These are phyloP conservation scores for Potamilus streckersoni DNA, from an alignment of 1,140 invertebrate genomes.

Conservation along the genomic window DNA sequence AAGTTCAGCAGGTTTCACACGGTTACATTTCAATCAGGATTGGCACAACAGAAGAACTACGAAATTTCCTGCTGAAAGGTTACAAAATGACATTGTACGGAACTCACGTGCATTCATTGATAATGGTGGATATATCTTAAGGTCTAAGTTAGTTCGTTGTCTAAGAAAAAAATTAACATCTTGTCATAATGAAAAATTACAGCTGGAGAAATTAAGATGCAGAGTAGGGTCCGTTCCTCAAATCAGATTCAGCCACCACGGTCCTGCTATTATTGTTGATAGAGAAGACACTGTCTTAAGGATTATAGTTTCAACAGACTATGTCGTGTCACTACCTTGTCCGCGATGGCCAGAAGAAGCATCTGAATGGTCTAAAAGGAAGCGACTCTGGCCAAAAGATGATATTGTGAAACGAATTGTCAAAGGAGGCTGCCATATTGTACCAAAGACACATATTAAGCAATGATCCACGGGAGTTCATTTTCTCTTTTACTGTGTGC, in stretches of 20 bases:
- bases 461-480: constrained; percentile 10
- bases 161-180: background rate
- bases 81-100: background rate
- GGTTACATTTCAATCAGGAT: background rate
- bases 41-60: background rate
- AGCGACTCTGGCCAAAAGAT: constrained; percentile 1
- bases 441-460: constrained; percentile 4
- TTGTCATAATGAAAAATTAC: background rate
- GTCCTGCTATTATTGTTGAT: constrained; percentile 3
- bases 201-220: background rate
- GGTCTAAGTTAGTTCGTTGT: background rate
- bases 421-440: constrained; percentile 10
- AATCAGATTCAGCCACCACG: constrained; percentile 2
- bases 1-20: constrained; percentile 1
- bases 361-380: background rate
- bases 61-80: background rate
- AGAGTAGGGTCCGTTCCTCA: background rate
- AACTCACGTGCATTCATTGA: too few relatives aligned
- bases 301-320: background rate
- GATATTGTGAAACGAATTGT: background rate
- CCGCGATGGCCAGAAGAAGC: constrained; percentile 14
- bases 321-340: constrained; percentile 9
- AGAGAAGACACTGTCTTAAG: background rate
- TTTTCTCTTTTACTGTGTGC: constrained; percentile 5
- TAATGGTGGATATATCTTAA: background rate